Evolutionary conservation across 2,797 vertebrate genomes (phyloP).

Genomic region (Pogoniulus pusillus): DNA sequence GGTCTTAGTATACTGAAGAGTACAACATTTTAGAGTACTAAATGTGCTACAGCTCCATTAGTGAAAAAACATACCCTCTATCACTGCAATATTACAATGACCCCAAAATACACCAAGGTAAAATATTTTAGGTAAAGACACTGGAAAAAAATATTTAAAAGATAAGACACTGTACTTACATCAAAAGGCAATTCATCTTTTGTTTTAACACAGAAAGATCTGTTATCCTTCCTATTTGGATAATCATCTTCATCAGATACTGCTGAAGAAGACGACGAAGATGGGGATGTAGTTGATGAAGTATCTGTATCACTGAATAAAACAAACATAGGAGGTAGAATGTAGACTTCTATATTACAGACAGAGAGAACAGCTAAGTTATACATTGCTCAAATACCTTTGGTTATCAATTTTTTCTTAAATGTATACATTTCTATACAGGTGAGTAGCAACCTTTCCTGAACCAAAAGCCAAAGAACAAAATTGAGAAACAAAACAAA

Average conservation of each 20-base stretch:
- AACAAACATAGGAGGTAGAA: background rate
- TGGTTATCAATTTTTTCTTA: background rate
- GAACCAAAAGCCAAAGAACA: background rate
- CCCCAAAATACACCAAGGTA: background rate
- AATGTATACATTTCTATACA: background rate
- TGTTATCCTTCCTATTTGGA: conserved; percentile 74
- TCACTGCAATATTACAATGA: background rate
- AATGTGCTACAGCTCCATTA: background rate
- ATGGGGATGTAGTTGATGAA: conserved; percentile 78
- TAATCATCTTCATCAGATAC: conserved; percentile 77
- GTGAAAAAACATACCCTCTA: background rate
- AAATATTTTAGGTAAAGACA: background rate
- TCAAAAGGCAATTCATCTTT: conserved; percentile 85
- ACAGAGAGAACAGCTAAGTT: background rate
- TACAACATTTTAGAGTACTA: background rate
- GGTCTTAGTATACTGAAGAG: background rate
- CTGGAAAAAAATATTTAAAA: background rate
- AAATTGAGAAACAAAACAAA: background rate
- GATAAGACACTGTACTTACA: conserved; percentile 70
- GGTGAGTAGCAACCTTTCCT: background rate
- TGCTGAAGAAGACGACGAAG: conserved; percentile 24
- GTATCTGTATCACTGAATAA: conserved; percentile 79
- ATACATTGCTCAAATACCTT: background rate
- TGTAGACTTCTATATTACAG: background rate
- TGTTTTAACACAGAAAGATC: conserved; percentile 75